A percentile compares a stretch with the other conserved stretches of the same genome.
Conservation (phyloP, 2,797 vertebrate species). For the Acanthornis magna region DNA sequence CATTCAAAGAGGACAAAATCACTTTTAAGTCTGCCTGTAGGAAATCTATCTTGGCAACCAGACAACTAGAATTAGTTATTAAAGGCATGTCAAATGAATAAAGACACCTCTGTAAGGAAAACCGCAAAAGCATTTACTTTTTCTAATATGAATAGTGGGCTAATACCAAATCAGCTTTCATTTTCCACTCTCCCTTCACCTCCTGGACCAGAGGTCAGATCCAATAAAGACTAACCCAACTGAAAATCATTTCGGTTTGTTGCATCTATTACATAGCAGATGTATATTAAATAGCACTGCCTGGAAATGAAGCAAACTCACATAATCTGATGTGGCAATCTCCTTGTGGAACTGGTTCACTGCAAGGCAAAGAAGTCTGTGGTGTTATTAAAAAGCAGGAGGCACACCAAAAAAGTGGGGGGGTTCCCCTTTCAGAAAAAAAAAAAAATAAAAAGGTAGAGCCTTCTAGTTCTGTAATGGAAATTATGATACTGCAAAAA, state of each 20-base stretch:
- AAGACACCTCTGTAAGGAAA: conserved; percentile 83
- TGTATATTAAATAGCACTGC: conserved; percentile 57
- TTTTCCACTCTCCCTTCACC: conserved; percentile 77
- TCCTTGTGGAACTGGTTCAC: conserved; percentile 54
- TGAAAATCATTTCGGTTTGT: conserved; percentile 68
- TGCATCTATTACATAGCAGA: conserved; percentile 63
- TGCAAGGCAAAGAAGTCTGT: conserved; percentile 44
- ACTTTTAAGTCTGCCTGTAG: conserved; percentile 87
- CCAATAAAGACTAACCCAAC: conserved; percentile 72
- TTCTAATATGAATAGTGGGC: conserved; percentile 76
- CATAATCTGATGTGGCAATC: conserved; percentile 57
- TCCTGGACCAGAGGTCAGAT: conserved; percentile 73
- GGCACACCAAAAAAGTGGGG: neutral
- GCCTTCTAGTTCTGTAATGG: neutral
- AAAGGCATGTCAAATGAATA: conserved; percentile 85
- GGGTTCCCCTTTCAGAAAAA: neutral
- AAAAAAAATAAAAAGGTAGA: neutral
- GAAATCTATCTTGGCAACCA: conserved; percentile 85
- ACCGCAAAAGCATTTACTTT: conserved; percentile 80
- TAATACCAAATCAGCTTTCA: conserved; percentile 81
- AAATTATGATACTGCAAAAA: neutral
- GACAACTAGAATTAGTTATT: conserved; percentile 87
- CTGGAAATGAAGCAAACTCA: conserved; percentile 61
- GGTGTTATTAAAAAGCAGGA: conserved; percentile 15
- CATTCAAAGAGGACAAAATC: conserved; percentile 88